Evolutionary conservation across 2,888 invertebrate genomes (phyloP).

Genomic region (Oeneis ivallda): DNA sequence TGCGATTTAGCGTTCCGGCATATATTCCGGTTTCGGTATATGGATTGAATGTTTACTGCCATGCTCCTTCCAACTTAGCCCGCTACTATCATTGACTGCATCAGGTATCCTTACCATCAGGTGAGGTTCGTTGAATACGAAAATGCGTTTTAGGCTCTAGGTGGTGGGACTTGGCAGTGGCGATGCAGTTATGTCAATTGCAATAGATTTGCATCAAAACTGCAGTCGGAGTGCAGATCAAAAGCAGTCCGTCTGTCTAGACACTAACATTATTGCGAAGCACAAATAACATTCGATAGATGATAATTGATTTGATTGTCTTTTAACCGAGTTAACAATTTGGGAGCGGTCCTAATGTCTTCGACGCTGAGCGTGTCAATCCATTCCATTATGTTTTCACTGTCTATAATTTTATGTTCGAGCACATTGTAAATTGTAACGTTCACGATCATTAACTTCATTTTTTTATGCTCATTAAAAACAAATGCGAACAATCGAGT

Average conservation of each 20-base stretch:
- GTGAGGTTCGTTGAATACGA: background rate
- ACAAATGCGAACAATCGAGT: slow-evolving; percentile 31
- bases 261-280: slow-evolving; percentile 34
- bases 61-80: no score
- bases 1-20: no score
- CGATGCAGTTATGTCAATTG: no score
- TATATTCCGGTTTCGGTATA: no score
- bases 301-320: slow-evolving; percentile 35
- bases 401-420: slow-evolving; percentile 12
- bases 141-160: background rate
- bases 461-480: slow-evolving; percentile 20
- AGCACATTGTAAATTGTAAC: slow-evolving; percentile 16
- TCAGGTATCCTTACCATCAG: no score
- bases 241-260: no score
- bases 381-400: slow-evolving; percentile 10
- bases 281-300: slow-evolving; percentile 27
- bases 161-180: background rate
- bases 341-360: slow-evolving; percentile 20
- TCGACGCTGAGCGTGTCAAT: slow-evolving; percentile 25
- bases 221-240: no score
- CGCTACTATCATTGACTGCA: no score
- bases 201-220: no score
- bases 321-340: slow-evolving; percentile 23
- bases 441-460: slow-evolving; percentile 16
- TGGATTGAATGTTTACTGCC: no score